phyloP scores from a whole-genome alignment of 2,888 invertebrate genomes.

The Hypselothyrea guttata region DNA sequence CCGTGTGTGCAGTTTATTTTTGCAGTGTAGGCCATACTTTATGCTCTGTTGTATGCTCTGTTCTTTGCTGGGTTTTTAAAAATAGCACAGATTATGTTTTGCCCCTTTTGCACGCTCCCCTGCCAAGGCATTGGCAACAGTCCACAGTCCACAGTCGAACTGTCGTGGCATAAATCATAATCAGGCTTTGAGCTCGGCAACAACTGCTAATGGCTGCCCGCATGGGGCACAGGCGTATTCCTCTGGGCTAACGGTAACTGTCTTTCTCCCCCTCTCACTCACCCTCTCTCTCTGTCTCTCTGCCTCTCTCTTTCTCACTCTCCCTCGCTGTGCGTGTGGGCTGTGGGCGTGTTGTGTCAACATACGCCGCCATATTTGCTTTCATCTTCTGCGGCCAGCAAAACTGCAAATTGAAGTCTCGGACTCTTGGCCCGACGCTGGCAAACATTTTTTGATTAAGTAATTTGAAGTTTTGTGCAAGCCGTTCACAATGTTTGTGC shows the following conservation, averaged over 20 bases:
- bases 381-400: constrained; percentile 50
- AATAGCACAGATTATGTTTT: constrained; percentile 44
- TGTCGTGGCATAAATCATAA: constrained; percentile 57
- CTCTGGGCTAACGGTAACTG: background rate
- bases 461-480: constrained; percentile 67
- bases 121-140: constrained; percentile 8
- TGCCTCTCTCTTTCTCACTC: no score
- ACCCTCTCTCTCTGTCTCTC: no score
- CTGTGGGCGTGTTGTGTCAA: constrained; percentile 34
- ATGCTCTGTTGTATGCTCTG: background rate
- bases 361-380: constrained; percentile 53
- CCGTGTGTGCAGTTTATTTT: constrained; percentile 1
- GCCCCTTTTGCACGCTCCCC: background rate
- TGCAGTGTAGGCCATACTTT: background rate
- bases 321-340: no score
- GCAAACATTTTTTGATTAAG: constrained; percentile 61
- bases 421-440: constrained; percentile 1
- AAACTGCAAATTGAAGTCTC: constrained; percentile 54
- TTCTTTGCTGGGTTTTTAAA: constrained; percentile 37
- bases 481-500: constrained; percentile 43
- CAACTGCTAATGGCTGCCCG: constrained; percentile 55
- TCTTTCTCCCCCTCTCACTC: no score
- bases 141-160: constrained; percentile 36
- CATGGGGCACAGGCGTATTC: constrained; percentile 28
- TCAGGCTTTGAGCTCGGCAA: constrained; percentile 43